A percentile compares a stretch with the other conserved stretches of the same genome.
Evolutionary conservation across 2,888 invertebrate genomes (phyloP).

Genomic region (Phaonia tiefii): DNA sequence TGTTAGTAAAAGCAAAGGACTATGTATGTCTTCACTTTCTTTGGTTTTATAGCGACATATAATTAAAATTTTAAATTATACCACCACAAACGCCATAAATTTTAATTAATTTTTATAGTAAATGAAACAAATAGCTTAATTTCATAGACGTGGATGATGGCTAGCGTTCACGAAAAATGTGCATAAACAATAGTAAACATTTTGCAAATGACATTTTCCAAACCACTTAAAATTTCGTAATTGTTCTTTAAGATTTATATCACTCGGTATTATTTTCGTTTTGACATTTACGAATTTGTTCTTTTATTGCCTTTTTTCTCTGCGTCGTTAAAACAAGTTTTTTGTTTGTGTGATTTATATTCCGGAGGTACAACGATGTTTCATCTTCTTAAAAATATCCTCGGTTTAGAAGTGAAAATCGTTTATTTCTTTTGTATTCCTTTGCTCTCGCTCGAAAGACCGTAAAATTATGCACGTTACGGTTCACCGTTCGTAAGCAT

Average conservation of each 20-base stretch:
- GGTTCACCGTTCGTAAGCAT: constrained; percentile 64
- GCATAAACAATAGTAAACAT: constrained; percentile 6
- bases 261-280: not conserved
- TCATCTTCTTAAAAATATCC: not conserved
- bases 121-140: no score
- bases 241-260: not conserved
- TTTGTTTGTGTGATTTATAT: constrained; percentile 13
- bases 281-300: not conserved
- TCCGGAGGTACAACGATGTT: not conserved
- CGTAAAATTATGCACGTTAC: not conserved
- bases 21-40: not conserved
- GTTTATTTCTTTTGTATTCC: not conserved
- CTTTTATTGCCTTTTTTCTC: not conserved
- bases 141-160: no score
- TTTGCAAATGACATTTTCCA: constrained; percentile 8
- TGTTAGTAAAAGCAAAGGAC: not conserved
- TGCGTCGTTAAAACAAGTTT: not conserved
- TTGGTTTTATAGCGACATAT: not conserved
- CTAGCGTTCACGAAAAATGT: not conserved
- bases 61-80: constrained; percentile 6
- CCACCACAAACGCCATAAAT: not conserved
- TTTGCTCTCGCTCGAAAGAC: not conserved
- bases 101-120: constrained; percentile 24
- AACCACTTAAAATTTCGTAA: not conserved
- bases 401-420: not conserved